Base-by-base conservation (phyloP, 2,888 invertebrate species). In the Heterodera filipjevi region DNA sequence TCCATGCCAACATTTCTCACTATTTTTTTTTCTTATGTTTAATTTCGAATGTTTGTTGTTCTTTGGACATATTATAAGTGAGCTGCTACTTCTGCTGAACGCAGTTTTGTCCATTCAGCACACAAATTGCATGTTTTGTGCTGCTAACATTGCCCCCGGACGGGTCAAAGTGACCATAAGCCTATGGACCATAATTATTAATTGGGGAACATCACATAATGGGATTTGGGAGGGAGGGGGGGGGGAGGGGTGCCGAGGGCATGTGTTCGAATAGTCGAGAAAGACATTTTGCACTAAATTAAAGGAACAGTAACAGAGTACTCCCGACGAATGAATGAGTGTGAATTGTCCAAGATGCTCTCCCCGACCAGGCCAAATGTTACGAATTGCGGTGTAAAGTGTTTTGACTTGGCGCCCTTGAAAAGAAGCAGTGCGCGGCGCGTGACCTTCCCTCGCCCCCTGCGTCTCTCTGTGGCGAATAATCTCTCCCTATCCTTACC, bases 221-320 rank as follows among this genome's bases (percentile, higher is more conserved):
- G 59, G 59, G 59, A 59, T 59, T n/a, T 59, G 27, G 5, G n/a
- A 8, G 59, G 10, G n/a, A 27, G 8, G 5, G 59, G 59, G n/a
- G 59, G 59, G 27, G n/a, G 59, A 27, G 27, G n/a, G 59, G 59
- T n/a, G n/a, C n/a, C n/a, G n/a, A 3, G 59, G 59, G n/a, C 59
- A 59, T 59, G 59, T 59, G 59, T n/a, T 59, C 59, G n/a, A 27
- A 59, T 59, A 22, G 59, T 59, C 59, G 59, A 59, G 59, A 59
- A 27, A 59, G 22, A 59, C 6, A 59, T 12, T 8, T 39, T 39
- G 39, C 8, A 6, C 6, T 27, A 59, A 22, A 22, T 8, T 14
- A 3, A 49, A 49, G 3, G 3, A 49, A 59, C 59, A 59, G 59
- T 59, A 59, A n/a, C 59, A 59, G 27, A 59, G 10, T 5, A n/a